Evolutionary conservation across 2,113 vertebrate species (phyloP), one percentile per base, ranked within the genome.

Genomic region (Chloropsis hardwickii): DNA sequence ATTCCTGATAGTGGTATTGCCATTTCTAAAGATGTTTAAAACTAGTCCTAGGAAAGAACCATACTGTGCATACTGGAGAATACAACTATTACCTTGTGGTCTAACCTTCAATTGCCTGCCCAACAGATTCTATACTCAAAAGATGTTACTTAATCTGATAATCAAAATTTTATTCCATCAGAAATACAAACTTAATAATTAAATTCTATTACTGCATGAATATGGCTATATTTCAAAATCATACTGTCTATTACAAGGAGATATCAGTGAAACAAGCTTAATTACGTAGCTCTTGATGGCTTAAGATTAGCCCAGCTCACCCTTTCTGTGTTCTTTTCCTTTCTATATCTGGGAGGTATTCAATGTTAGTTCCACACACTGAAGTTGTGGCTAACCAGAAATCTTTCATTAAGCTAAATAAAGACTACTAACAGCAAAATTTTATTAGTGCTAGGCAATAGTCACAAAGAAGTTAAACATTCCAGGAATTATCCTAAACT

Each of bases 331-430:
- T 71, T 94, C 65, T 86, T 86, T 91, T 42, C 14, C 39, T 92
- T 82, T 76, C 45, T 91, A 13, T 39, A 69, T 31, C 42, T 80
- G 23, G 23, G 48, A 78, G n/a, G 33, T 44, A 54, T 77, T 73
- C 40, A 73, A 11, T 72, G 50, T 80, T 81, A 90, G 20, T 27
- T 64, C 60, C 64, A 64, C 25, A 93, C 84, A 95, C 73, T 70
- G 45, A 48, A 48, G 48, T 64, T 97, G 94, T 95, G 92, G 86
- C 58, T 94, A 93, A 94, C 31, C 60, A 73, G 78, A 96, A 96
- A 94, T 78, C 78, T 69, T 88, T 85, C 93, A 92, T 72, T 93
- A 93, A 91, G n/a, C 45, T 83, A 96, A 97, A 90, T 17, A 60
- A 45, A 60, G 47, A 65, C 48, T 72, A 90, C 94, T 90, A 82